Evolutionary conservation across 2,888 invertebrate species (phyloP), one percentile per base, ranked within the genome.

Genomic region (Melinaea menophilus): DNA sequence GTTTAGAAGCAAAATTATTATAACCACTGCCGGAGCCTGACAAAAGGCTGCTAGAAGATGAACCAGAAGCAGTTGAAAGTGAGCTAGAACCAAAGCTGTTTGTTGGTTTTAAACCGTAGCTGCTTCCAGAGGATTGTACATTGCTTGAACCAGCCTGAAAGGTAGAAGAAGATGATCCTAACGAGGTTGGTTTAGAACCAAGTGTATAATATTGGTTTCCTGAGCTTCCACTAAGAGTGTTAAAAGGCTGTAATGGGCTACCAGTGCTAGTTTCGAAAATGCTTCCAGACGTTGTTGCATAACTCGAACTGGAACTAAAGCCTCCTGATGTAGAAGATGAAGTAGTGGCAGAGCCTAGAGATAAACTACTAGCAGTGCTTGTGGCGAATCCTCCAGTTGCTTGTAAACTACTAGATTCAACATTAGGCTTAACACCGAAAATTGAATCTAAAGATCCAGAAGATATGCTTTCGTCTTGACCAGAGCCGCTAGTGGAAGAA

Each of bases 351-450:
- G 55, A 64, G 41, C 46, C 61, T 22, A 58, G 35, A 37, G 55
- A 13, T 9, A 56, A 47, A 22, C 62, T 63, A 47, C 67, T 70
- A 37, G 64, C 66, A 35, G 68, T 70, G 56, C 68, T 71, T 12
- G 70, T 69, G n/a, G 69, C 67, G 13, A 65, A n/a, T 4, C 59
- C 65, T 35, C 61, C 58, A 31, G 61, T 45, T 22, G 47, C 33
- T n/a, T 35, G 56, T 46, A 58, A 41, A 35, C 58, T 55, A 11
- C 37, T 51, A 55, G 63, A 55, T 46, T 31, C 55, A 41, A 34
- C 33, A 34, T 45, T 58, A 34, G 55, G 55, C 4, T 55, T 55
- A 46, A 33, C 35, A 48, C 46, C 58, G 37, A 59, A 65, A 65
- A 65, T 35, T 11, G 56, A 22, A 46, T 46, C 57, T 51, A 55